phyloP scores from a whole-genome alignment of 1,140 invertebrate genomes.

The Fragariocoptes setiger region DNA sequence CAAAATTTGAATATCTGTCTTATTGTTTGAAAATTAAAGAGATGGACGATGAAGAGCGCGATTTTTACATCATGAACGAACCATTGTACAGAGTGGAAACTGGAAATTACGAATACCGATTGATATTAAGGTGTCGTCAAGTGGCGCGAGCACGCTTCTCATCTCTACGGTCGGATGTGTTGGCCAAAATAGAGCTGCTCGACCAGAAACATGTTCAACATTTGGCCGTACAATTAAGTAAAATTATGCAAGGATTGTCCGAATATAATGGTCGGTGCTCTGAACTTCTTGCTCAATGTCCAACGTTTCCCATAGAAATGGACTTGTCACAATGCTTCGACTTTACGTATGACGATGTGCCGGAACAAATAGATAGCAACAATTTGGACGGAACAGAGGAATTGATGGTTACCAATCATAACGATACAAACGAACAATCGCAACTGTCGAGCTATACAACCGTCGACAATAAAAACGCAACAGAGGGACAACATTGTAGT shows the following conservation, averaged over 20 bases:
- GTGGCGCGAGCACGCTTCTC: conserved; percentile 66
- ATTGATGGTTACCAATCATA: no score
- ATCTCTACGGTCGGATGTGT: conserved; percentile 60
- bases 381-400: no score
- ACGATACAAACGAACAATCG: no score
- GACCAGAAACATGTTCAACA: conserved; percentile 93
- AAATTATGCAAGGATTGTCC: conserved; percentile 41
- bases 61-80: conserved; percentile 62
- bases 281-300: conserved; percentile 29
- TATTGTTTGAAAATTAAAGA: conserved; percentile 81
- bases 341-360: not conserved
- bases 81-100: conserved; percentile 88
- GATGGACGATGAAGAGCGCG: conserved; percentile 93
- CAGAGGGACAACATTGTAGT: no score
- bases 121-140: conserved; percentile 73
- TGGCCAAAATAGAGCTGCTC: conserved; percentile 79
- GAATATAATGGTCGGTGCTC: conserved; percentile 32
- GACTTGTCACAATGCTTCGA: conserved; percentile 38
- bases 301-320: conserved; percentile 79
- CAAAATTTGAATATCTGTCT: conserved; percentile 91
- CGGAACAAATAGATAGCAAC: not conserved
- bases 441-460: no score
- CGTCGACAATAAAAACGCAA: no score
- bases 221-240: conserved; percentile 46
- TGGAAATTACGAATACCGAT: conserved; percentile 86